phyloP scores from a whole-genome alignment of 1,140 invertebrate genomes.

The Glossosoma conforme region DNA sequence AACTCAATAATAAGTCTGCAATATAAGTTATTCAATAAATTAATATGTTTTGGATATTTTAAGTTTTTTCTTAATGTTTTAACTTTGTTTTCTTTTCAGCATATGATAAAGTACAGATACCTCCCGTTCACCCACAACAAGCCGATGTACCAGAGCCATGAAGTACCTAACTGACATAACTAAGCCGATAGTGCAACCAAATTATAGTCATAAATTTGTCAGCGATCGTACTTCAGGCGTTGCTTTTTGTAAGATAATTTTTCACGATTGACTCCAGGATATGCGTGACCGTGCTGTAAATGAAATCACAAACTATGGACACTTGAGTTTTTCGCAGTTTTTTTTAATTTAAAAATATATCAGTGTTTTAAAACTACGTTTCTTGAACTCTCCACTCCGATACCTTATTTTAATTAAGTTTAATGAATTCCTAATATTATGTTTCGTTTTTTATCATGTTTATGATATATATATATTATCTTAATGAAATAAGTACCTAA shows the following conservation, averaged over 20 bases:
- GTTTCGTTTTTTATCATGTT: no score
- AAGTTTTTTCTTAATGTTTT: not conserved
- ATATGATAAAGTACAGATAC: conserved; percentile 99
- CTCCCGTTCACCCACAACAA: conserved; percentile 98
- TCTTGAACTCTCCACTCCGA: no score
- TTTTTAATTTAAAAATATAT: no score
- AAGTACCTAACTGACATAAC: conserved; percentile 46
- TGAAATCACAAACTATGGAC: conserved; percentile 16
- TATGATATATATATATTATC: no score
- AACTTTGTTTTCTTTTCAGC: conserved; percentile 65
- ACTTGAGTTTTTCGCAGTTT: conserved; percentile 9
- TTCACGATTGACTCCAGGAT: conserved; percentile 9
- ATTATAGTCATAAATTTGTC: conserved; percentile 11
- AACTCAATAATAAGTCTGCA: no score
- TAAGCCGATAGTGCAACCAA: not conserved
- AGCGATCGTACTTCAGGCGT: conserved; percentile 1
- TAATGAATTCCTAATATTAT: no score
- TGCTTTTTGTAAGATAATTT: conserved; percentile 11
- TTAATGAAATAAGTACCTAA: no score
- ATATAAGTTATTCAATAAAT: no score
- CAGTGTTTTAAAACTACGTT: no score
- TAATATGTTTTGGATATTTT: not conserved
- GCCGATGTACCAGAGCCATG: conserved; percentile 78
- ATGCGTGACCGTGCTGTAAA: no score
- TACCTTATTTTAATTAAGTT: no score